These are phyloP conservation scores for Bufotes viridis DNA, from an alignment of 2,797 vertebrate species.

Conservation along the genomic window DNA sequence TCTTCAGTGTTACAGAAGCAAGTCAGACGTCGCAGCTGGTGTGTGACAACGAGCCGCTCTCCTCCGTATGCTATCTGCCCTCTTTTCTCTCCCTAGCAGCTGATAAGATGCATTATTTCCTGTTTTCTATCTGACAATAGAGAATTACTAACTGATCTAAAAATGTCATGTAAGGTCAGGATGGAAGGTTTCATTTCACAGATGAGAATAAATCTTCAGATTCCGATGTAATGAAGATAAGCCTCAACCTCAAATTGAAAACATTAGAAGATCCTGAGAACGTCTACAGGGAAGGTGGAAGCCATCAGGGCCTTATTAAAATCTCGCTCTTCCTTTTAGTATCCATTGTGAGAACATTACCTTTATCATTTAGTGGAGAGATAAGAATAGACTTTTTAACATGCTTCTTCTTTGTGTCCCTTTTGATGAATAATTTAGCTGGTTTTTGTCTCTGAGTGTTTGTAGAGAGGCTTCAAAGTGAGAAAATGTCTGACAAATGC, in stretches of 20 bases:
- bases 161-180: constrained; percentile 42
- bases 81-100: constrained; percentile 6
- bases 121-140: not conserved
- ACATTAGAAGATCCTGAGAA: constrained; percentile 17
- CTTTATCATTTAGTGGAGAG: not conserved
- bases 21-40: not conserved
- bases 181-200: constrained; percentile 13
- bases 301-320: constrained; percentile 20
- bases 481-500: not conserved
- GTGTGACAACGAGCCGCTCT: not conserved
- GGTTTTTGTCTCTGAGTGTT: constrained; percentile 1
- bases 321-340: constrained; percentile 12
- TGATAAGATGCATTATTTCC: constrained; percentile 25
- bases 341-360: constrained; percentile 23
- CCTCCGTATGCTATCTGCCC: not conserved
- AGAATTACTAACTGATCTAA: constrained; percentile 39
- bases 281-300: not conserved
- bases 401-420: constrained; percentile 24
- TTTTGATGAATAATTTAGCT: constrained; percentile 49
- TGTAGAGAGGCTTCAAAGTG: not conserved
- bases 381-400: constrained; percentile 43
- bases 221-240: constrained; percentile 9
- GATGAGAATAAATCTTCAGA: constrained; percentile 27
- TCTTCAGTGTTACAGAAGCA: not conserved
- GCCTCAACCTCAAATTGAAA: not conserved